A percentile compares a stretch with the other conserved stretches of the same genome.
Conservation (phyloP, 2,888 invertebrate genomes). For the Shargacucullia verbasci region DNA sequence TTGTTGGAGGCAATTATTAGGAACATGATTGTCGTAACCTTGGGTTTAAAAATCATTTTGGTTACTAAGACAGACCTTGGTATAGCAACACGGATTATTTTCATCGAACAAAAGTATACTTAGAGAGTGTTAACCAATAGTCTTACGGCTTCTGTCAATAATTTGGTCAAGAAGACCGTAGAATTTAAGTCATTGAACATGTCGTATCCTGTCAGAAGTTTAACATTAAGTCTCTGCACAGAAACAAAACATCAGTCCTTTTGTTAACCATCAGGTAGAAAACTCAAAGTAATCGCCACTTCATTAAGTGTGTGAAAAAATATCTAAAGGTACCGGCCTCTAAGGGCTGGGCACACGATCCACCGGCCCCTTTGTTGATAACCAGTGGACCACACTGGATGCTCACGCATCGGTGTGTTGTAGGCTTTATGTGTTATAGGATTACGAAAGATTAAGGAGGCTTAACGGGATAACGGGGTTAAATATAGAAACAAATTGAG, state of each 20-base stretch:
- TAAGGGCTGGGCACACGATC: slow-evolving; percentile 18
- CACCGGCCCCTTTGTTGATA: slow-evolving; percentile 65
- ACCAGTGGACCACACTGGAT: slow-evolving; percentile 64
- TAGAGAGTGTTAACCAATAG: no score
- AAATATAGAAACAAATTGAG: slow-evolving; percentile 23
- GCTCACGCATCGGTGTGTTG: slow-evolving; percentile 51
- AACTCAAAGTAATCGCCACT: slow-evolving; percentile 34
- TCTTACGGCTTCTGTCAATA: no score
- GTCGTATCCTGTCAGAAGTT: no score
- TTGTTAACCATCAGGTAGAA: slow-evolving; percentile 31
- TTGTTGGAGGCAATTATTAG: slow-evolving; percentile 16
- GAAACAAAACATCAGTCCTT: slow-evolving; percentile 4
- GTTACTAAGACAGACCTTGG: neutral
- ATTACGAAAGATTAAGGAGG: slow-evolving; percentile 51
- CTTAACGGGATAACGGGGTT: slow-evolving; percentile 30
- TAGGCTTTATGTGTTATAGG: slow-evolving; percentile 55
- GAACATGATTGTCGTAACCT: slow-evolving; percentile 33
- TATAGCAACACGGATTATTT: no score
- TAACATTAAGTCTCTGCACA: no score
- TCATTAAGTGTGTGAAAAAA: slow-evolving; percentile 47
- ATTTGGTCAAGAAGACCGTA: no score
- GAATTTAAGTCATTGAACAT: no score
- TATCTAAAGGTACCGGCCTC: slow-evolving; percentile 29
- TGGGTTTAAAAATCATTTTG: slow-evolving; percentile 5
- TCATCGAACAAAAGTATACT: no score